Evolutionary conservation across 2,113 vertebrate species (phyloP).

Genomic region (Macrotis lagotis): DNA sequence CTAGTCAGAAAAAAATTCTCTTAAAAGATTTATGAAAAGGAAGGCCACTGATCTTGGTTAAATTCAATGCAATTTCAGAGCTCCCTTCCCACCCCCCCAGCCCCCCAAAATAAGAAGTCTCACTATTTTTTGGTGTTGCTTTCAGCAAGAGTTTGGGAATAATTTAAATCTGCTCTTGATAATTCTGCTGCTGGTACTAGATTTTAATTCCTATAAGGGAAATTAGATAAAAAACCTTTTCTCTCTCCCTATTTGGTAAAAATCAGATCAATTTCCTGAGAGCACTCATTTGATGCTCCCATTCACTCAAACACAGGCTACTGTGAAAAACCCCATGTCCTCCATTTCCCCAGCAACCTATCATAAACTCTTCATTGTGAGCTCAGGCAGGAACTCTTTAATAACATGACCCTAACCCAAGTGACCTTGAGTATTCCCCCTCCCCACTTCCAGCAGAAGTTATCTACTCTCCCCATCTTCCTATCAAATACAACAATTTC

Average conservation of each 20-base stretch:
- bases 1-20: slow-evolving; percentile 8
- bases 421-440: background rate
- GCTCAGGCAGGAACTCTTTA: background rate
- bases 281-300: background rate
- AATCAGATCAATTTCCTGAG: background rate
- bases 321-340: background rate
- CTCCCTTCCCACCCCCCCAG: too few relatives aligned
- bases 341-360: background rate
- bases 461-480: background rate
- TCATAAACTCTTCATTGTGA: background rate
- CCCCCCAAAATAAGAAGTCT: background rate
- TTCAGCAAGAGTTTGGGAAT: slow-evolving; percentile 5
- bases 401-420: background rate
- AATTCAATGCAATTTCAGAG: background rate
- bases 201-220: background rate
- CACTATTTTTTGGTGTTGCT: background rate
- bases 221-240: background rate
- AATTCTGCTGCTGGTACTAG: background rate
- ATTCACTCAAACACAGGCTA: background rate
- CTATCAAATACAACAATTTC: background rate
- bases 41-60: background rate
- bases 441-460: background rate
- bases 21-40: background rate
- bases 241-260: background rate
- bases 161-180: background rate